These are phyloP conservation scores for Pseudomyrmex pallidus DNA, from an alignment of 1,140 invertebrate species.

Conservation along the genomic window DNA sequence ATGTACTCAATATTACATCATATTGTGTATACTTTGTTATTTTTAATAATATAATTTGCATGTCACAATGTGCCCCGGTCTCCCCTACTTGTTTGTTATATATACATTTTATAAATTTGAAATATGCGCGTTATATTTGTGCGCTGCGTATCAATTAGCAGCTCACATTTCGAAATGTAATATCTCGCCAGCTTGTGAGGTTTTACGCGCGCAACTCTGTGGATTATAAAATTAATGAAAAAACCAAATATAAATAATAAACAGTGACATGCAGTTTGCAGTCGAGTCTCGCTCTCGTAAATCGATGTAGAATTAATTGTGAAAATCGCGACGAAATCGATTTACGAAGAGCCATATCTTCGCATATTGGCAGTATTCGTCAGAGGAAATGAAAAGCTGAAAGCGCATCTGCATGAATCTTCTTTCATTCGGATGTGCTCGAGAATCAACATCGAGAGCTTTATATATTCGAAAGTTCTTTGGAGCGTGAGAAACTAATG, in stretches of 20 bases:
- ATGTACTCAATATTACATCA: no score
- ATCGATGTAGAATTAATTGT: slow-evolving; percentile 21
- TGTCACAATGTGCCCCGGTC: no score
- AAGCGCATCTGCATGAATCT: slow-evolving; percentile 46
- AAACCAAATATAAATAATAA: slow-evolving; percentile 9
- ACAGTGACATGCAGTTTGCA: not conserved
- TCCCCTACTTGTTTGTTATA: not conserved
- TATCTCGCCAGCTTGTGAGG: not conserved
- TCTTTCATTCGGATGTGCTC: not conserved
- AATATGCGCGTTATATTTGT: not conserved
- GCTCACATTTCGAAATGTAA: not conserved
- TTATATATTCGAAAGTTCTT: slow-evolving; percentile 44
- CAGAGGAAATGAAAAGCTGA: slow-evolving; percentile 30
- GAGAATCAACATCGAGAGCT: slow-evolving; percentile 39
- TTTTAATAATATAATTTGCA: no score
- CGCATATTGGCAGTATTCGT: slow-evolving; percentile 28
- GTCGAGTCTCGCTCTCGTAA: not conserved
- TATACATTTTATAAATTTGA: not conserved
- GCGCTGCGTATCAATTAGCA: not conserved
- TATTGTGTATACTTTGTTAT: no score
- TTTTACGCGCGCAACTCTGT: no score
- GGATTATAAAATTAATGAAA: slow-evolving; percentile 3
- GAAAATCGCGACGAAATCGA: slow-evolving; percentile 32
- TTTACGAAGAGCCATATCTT: slow-evolving; percentile 12
- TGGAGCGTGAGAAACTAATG: slow-evolving; percentile 40